These are phyloP conservation scores for Daboia siamensis DNA, from an alignment of 2,113 vertebrate species.

Conservation along the genomic window DNA sequence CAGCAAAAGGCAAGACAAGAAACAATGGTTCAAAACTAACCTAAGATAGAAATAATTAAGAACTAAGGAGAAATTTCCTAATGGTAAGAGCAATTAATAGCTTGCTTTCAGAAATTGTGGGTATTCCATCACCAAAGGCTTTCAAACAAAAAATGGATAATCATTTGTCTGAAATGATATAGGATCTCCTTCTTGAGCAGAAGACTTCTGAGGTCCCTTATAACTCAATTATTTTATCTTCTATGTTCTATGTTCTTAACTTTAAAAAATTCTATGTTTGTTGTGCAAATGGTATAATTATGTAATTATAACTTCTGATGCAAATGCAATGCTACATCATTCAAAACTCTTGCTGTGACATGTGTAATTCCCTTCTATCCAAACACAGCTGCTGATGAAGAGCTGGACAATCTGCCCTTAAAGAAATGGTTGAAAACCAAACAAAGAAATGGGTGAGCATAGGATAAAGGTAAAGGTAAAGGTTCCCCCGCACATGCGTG, in stretches of 20 bases:
- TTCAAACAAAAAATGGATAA: not conserved
- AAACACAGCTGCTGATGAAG: not conserved
- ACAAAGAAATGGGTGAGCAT: not conserved
- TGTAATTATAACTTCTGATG: not conserved
- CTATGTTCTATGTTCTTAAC: not conserved
- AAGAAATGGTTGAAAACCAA: not conserved
- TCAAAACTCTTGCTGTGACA: not conserved
- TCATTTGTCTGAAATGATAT: not conserved
- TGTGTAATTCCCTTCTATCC: not conserved
- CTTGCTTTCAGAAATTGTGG: not conserved
- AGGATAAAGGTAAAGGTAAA: too few species aligned
- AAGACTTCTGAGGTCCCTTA: not conserved
- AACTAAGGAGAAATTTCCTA: too few species aligned
- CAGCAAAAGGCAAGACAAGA: too few species aligned
- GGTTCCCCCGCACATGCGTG: too few species aligned
- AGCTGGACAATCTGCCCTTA: not conserved
- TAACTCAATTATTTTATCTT: not conserved
- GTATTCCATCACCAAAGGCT: not conserved
- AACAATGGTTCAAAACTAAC: too few species aligned
- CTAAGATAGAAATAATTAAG: too few species aligned
- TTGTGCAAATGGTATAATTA: not conserved
- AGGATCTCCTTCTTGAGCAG: not conserved
- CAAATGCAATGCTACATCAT: not conserved
- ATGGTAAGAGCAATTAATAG: too few species aligned
- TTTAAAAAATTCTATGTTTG: not conserved